Conservation (phyloP, 2,113 vertebrate genomes). For the Theristicus caerulescens region DNA sequence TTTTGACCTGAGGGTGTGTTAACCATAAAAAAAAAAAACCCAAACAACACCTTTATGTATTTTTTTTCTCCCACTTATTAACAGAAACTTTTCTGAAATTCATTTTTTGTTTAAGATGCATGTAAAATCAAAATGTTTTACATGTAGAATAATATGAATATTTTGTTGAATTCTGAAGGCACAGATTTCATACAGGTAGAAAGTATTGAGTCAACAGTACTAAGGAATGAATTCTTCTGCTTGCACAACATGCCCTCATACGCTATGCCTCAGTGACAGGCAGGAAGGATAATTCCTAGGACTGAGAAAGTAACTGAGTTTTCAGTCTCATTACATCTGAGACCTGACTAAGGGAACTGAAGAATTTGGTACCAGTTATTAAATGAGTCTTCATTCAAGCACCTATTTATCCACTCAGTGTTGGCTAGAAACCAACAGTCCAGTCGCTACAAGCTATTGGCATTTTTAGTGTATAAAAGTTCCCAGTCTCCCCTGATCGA, state of each 20-base stretch:
- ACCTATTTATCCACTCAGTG: background rate
- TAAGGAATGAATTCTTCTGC: background rate
- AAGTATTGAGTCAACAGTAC: background rate
- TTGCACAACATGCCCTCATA: background rate
- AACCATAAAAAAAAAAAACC: background rate
- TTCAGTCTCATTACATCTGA: background rate
- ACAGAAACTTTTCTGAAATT: background rate
- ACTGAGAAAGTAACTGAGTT: background rate
- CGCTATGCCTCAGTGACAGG: background rate
- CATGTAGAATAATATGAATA: background rate
- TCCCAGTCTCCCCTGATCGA: fast-evolving
- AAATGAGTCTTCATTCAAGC: background rate
- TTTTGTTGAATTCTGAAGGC: background rate
- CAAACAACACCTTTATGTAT: no score
- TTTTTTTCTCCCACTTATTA: background rate
- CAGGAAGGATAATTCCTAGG: background rate
- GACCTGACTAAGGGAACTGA: background rate
- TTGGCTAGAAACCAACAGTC: background rate
- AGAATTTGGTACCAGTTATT: background rate
- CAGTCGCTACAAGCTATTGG: background rate
- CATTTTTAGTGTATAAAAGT: background rate
- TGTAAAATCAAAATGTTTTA: background rate
- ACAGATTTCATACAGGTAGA: background rate
- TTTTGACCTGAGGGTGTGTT: background rate
- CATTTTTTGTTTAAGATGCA: background rate